A percentile compares a stretch with the other conserved stretches of the same genome.
These are phyloP conservation scores for Hoplodrina ambigua DNA, from an alignment of 2,888 invertebrate species.

Conservation along the genomic window DNA sequence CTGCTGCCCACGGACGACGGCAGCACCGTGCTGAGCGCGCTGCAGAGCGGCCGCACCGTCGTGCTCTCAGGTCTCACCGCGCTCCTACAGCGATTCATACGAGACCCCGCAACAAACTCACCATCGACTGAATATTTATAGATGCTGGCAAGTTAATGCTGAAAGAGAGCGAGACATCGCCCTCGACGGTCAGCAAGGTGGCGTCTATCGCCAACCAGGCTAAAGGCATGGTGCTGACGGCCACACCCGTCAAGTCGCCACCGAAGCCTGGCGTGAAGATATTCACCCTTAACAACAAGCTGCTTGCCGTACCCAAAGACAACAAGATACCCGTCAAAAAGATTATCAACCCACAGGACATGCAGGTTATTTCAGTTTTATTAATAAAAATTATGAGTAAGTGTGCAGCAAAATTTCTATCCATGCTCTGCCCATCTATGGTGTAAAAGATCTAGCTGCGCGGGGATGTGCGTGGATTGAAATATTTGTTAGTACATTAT, in stretches of 20 bases:
- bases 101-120: not conserved
- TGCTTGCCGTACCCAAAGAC: slow-evolving; percentile 56
- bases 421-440: too few species aligned
- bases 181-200: slow-evolving; percentile 23
- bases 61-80: slow-evolving; percentile 92
- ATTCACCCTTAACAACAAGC: slow-evolving; percentile 75
- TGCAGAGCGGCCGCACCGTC: slow-evolving; percentile 96
- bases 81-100: too few species aligned
- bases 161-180: slow-evolving; percentile 83
- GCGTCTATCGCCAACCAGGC: slow-evolving; percentile 42
- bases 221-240: slow-evolving; percentile 70
- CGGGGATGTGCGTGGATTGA: too few species aligned
- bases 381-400: too few species aligned
- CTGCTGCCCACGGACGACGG: slow-evolving; percentile 95
- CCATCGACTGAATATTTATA: slow-evolving; percentile 64
- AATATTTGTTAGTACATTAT: too few species aligned
- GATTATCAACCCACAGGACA: slow-evolving; percentile 67
- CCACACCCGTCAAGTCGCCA: slow-evolving; percentile 71
- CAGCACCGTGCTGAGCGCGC: slow-evolving; percentile 93
- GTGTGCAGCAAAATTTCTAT: too few species aligned
- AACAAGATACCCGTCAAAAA: slow-evolving; percentile 65
- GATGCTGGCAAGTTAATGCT: slow-evolving; percentile 95
- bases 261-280: slow-evolving; percentile 75
- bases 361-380: slow-evolving; percentile 61
- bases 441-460: too few species aligned